These are phyloP conservation scores for Chanos chanos DNA, from an alignment of 2,797 vertebrate genomes.

Conservation along the genomic window DNA sequence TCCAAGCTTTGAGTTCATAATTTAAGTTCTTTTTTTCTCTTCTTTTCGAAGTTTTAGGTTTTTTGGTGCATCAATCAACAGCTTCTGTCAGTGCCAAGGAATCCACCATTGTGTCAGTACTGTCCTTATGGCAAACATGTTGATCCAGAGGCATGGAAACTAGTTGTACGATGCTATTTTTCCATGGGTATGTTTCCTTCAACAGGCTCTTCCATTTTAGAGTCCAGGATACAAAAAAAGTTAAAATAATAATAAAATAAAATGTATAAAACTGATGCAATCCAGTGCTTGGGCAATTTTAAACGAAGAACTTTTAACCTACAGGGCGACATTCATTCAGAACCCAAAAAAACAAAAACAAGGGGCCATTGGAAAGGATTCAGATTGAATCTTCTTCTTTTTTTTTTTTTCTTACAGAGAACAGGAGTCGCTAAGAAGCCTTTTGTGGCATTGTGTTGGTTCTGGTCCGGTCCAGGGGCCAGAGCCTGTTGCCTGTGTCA, in stretches of 20 bases:
- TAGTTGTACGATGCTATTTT: slow-evolving; percentile 82
- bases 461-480: slow-evolving; percentile 83
- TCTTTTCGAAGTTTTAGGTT: slow-evolving; percentile 55
- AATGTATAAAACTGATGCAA: slow-evolving; percentile 82
- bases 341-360: slow-evolving; percentile 78
- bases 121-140: slow-evolving; percentile 77
- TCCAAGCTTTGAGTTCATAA: slow-evolving; percentile 95
- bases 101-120: slow-evolving; percentile 77
- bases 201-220: slow-evolving; percentile 86
- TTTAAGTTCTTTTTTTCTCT: slow-evolving; percentile 83
- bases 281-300: slow-evolving; percentile 93
- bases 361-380: slow-evolving; percentile 77
- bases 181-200: slow-evolving; percentile 86
- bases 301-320: slow-evolving; percentile 88
- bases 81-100: slow-evolving; percentile 84
- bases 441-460: slow-evolving; percentile 77
- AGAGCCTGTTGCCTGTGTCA: slow-evolving; percentile 75
- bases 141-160: slow-evolving; percentile 85
- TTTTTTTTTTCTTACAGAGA: too few species aligned
- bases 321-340: slow-evolving; percentile 92
- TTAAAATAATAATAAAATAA: slow-evolving; percentile 62
- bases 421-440: slow-evolving; percentile 72
- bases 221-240: slow-evolving; percentile 82
- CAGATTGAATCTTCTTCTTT: slow-evolving; percentile 70
- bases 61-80: slow-evolving; percentile 89